phyloP scores from a whole-genome alignment of 2,797 vertebrate species.

The Miopithecus talapoin region DNA sequence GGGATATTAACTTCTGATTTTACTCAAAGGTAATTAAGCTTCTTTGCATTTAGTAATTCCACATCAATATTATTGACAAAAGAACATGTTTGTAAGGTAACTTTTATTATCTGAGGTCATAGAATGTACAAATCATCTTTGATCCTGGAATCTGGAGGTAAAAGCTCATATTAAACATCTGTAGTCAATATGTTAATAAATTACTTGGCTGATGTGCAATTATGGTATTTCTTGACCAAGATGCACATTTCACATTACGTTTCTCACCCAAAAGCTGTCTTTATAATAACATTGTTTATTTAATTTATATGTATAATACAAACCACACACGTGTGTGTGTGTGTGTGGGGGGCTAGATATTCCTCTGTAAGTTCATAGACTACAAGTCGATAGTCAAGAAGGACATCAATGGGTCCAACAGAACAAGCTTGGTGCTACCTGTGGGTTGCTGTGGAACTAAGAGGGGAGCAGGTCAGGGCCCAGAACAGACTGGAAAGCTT shows the following conservation, averaged over 20 bases:
- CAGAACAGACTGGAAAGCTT: no score
- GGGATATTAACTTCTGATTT: not conserved
- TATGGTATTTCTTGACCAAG: not conserved
- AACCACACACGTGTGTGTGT: not conserved
- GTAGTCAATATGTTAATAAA: not conserved
- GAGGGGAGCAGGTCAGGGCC: no score
- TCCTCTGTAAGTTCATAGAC: not conserved
- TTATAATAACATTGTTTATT: not conserved
- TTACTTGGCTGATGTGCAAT: no score
- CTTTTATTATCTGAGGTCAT: not conserved
- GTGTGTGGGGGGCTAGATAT: not conserved
- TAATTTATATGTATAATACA: not conserved
- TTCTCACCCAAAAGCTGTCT: not conserved
- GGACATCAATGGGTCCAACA: not conserved
- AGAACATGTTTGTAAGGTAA: not conserved
- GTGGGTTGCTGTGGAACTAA: not conserved
- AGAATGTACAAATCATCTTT: not conserved
- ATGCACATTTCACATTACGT: not conserved
- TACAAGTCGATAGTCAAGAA: not conserved
- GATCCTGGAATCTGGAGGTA: not conserved
- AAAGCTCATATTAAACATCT: rapidly evolving
- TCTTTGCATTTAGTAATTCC: not conserved
- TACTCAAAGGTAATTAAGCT: not conserved
- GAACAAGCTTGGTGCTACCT: not conserved
- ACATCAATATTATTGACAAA: not conserved